Evolutionary conservation across 1,140 invertebrate genomes (phyloP).

Genomic region (Drosophila takahashii): DNA sequence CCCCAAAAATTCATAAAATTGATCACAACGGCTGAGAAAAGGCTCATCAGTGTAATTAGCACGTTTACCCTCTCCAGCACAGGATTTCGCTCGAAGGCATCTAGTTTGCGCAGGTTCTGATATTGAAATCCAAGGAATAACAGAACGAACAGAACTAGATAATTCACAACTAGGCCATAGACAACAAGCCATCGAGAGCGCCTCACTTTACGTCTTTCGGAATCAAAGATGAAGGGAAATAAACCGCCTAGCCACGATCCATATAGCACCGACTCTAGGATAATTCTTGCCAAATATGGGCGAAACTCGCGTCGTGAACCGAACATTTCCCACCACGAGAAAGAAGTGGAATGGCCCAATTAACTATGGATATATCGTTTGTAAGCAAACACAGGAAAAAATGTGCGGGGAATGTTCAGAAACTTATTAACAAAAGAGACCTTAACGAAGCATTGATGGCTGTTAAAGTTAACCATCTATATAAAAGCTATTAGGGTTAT

Average conservation of each 20-base stretch:
- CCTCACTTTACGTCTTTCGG: neutral
- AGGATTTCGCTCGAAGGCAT: conserved; percentile 26
- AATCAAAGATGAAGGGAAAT: conserved; percentile 43
- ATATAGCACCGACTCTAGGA: conserved; percentile 19
- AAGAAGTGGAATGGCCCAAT: neutral
- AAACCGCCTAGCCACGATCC: conserved; percentile 46
- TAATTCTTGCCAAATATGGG: conserved; percentile 18
- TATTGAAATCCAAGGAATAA: neutral
- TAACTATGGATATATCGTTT: too few relatives aligned
- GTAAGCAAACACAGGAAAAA: neutral
- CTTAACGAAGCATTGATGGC: neutral
- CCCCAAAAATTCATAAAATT: conserved; percentile 28
- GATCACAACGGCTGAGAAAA: neutral
- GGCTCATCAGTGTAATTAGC: neutral
- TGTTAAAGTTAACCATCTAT: conserved; percentile 2
- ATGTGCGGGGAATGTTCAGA: too few relatives aligned
- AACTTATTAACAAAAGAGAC: too few relatives aligned
- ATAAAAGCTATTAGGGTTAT: conserved; percentile 3
- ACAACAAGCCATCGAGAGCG: neutral
- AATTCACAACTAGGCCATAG: neutral
- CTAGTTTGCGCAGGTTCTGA: neutral
- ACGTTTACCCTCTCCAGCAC: conserved; percentile 20
- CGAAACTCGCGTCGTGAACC: conserved; percentile 12
- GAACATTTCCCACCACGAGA: conserved; percentile 24
- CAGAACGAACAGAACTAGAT: neutral